phyloP scores from a whole-genome alignment of 1,140 invertebrate genomes.

The Pseudobourletiella spinata region DNA sequence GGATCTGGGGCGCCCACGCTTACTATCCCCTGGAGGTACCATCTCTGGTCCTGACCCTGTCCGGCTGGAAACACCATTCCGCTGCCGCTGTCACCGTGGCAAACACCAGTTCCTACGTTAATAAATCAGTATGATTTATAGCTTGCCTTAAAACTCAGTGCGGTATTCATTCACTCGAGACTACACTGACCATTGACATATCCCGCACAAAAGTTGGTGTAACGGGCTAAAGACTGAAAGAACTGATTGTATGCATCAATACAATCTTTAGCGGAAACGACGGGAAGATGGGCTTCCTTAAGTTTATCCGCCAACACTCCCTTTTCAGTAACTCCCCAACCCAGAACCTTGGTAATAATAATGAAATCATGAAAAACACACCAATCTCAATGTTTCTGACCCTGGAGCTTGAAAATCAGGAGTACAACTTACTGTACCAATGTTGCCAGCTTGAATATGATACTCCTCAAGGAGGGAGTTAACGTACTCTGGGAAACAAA shows the following conservation, averaged over 20 bases:
- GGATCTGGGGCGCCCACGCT: conserved; percentile 24
- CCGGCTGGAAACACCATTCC: conserved; percentile 39
- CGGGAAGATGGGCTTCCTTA: conserved; percentile 26
- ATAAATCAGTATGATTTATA: conserved; percentile 25
- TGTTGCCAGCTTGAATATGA: conserved; percentile 27
- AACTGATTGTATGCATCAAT: conserved; percentile 29
- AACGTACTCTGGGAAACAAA: conserved; percentile 30
- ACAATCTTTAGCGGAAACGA: conserved; percentile 24
- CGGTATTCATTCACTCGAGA: no score
- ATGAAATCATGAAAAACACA: no score
- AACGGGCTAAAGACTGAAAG: conserved; percentile 28
- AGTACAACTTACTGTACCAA: conserved; percentile 48
- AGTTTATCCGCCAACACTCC: conserved; percentile 11
- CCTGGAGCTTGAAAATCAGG: no score
- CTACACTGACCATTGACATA: conserved; percentile 47
- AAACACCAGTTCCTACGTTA: conserved; percentile 20
- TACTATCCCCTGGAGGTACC: conserved; percentile 33
- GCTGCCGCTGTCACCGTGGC: conserved; percentile 22
- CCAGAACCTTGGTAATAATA: conserved; percentile 50
- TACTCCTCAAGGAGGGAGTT: conserved; percentile 34
- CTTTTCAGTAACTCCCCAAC: conserved; percentile 30
- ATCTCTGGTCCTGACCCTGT: background rate
- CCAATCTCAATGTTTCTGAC: no score
- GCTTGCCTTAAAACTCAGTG: no score
- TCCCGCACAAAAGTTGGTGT: conserved; percentile 39